Base-by-base conservation (phyloP, 2,113 vertebrate genomes). In the Ammodytes dubius region DNA sequence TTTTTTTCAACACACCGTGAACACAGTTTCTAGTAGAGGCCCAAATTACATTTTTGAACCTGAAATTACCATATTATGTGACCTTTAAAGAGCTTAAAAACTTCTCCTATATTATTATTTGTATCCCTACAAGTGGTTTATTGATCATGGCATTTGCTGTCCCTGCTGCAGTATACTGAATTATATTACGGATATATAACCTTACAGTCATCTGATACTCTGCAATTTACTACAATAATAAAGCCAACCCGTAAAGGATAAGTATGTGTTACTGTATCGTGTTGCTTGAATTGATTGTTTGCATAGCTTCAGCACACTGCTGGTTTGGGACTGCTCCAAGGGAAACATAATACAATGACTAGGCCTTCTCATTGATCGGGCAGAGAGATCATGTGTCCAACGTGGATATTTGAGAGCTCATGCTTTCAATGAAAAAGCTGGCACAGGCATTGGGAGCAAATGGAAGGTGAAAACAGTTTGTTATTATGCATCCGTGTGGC, bases 321-420 rank as follows among this genome's bases (percentile, higher is more conserved):
- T 39, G 0, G 7, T 69, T n/a, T 50, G 57, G 60, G 40, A 60
- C 74, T 70, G 78, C 85, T 57, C 37, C 47, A 35, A 66, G 42
- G 75, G 75, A 67, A 91, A 92, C 64, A n/a, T 14, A 35, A 90
- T 76, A 7, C 83, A 70, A 66, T 60, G n/a, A 54, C 67, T 56
- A 67, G 74, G 7, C 56, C 81, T 78, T 78, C 75, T 69, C 80
- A 47, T 58, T 84, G 81, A 83, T 49, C 72, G 50, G 47, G 19
- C 76, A 46, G 53, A 56, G 42, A 71, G 83, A 89, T 90, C 89
- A 85, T 77, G 85, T 87, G 88, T 84, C 85, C 49, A 39, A 63
- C 14, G 39, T 47, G 50, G 79, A 79, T 88, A 88, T 92, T 88
- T 80, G 82, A 91, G 83, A 87, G 80, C 87, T 86, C 74, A 69